Conservation (phyloP, 2,888 invertebrate species). For the Celastrina argiolus region DNA sequence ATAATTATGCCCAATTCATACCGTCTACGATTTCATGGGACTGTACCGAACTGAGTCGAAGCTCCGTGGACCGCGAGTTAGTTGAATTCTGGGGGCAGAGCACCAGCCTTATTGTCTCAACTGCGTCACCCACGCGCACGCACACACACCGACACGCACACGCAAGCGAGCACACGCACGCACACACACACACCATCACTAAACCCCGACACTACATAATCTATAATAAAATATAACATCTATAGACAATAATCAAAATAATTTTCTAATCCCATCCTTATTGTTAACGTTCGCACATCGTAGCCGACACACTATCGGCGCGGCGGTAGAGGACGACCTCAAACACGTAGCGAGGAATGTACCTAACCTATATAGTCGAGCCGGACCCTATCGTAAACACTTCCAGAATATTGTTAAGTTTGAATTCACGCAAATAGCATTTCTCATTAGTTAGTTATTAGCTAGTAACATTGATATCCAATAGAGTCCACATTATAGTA, state of each 20-base stretch:
- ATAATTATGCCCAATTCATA: too few species aligned
- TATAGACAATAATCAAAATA: neutral
- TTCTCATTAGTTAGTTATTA: too few species aligned
- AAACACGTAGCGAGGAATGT: neutral
- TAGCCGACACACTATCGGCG: neutral
- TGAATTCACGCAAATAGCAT: neutral
- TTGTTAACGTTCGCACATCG: neutral
- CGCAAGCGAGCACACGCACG: neutral
- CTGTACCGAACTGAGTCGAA: neutral
- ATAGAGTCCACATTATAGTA: neutral
- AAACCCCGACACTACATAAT: neutral
- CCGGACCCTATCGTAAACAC: neutral
- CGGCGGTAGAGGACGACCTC: neutral
- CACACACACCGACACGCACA: neutral
- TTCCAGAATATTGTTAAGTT: neutral
- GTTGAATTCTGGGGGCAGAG: neutral
- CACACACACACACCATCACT: neutral
- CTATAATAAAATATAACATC: neutral
- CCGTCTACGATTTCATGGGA: too few species aligned
- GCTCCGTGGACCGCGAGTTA: neutral
- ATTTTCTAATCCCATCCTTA: neutral
- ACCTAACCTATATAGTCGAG: neutral
- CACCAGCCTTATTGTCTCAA: slow-evolving; percentile 11
- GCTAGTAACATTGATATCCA: too few species aligned
- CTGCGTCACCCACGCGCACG: neutral